Evolutionary conservation across 2,888 invertebrate genomes (phyloP), one percentile per base, ranked within the genome.

Genomic region (Hydriomena furcata): DNA sequence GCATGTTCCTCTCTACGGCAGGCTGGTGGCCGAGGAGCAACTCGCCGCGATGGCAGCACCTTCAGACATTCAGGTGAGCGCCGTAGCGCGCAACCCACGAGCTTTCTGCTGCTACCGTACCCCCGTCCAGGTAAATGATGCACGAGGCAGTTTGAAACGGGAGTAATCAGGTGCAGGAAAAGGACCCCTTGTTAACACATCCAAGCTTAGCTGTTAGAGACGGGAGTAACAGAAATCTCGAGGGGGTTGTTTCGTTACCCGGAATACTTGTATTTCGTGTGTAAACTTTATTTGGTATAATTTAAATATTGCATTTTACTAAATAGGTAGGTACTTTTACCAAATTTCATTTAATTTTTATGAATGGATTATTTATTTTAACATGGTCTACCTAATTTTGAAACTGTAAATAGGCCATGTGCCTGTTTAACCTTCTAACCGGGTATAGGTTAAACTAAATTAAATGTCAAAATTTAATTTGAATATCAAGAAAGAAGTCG

Each of bases 21-120:
- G 97, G 76, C 93, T 97, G 91, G 97, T 97, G 74, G 95, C 95
- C 74, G 97, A 97, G 91, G 97, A 97, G 79, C 96, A 96, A 84
- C 92, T 96, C 76, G 91, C 92, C 66, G 78, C 88, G 68, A 86
- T 92, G 85, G 91, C 92, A 79, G 91, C 90, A 79, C 92, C 92
- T 69, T 93, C 92, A 73, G 94, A 93, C 91, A 94, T 94, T 82
- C 91, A 91, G 91, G 91, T 91, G 88, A 90, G 88, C 88, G 85
- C 85, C 82, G 73, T 73, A 64, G 83, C 78, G 84, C 86, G 86
- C 86, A 79, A 90, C 87, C 79, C 91, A 85, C 79, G 90, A 89
- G 86, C 89, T 84, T 88, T 89, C 87, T 74, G 82, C 85, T 79
- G 86, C 84, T 85, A 85, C 88, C 84, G 80, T 76, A 82, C 75